Evolutionary conservation across 2,888 invertebrate genomes (phyloP).

Genomic region (Erannis defoliaria): DNA sequence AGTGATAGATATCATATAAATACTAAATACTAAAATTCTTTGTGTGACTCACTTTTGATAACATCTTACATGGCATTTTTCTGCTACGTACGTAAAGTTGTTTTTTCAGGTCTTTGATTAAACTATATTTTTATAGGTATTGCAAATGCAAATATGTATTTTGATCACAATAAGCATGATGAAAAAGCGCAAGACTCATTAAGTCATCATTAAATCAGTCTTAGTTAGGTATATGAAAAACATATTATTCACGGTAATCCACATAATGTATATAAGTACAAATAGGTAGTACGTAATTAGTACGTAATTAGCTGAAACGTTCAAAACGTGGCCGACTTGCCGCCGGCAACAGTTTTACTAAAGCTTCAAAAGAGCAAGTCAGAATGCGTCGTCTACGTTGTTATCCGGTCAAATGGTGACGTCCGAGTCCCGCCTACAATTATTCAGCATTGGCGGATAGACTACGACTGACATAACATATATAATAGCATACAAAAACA

Average conservation of each 20-base stretch:
- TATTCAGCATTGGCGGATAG: conserved; percentile 41
- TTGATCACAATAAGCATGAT: not conserved
- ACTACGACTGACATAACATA: conserved; percentile 12
- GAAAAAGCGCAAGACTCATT: not conserved
- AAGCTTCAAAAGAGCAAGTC: conserved; percentile 42
- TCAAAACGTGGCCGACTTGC: conserved; percentile 22
- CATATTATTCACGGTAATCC: not conserved
- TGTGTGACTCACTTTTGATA: conserved; percentile 20
- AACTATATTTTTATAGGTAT: not conserved
- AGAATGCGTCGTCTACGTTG: conserved; percentile 49
- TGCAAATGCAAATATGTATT: not conserved
- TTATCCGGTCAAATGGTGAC: conserved; percentile 56
- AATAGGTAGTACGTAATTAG: not conserved
- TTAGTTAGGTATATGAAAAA: not conserved
- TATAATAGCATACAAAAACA: too few species aligned
- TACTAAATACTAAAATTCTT: not conserved
- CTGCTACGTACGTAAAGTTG: conserved; percentile 4
- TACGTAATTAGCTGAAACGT: conserved; percentile 22
- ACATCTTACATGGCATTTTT: not conserved
- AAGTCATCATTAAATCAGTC: too few species aligned
- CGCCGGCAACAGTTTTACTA: conserved; percentile 27
- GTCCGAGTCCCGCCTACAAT: conserved; percentile 65
- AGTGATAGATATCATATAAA: conserved; percentile 14
- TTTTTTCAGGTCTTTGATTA: not conserved
- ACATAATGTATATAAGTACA: not conserved